phyloP scores from a whole-genome alignment of 92 coral and sea anemone genomes.

The Muricea muricata region DNA sequence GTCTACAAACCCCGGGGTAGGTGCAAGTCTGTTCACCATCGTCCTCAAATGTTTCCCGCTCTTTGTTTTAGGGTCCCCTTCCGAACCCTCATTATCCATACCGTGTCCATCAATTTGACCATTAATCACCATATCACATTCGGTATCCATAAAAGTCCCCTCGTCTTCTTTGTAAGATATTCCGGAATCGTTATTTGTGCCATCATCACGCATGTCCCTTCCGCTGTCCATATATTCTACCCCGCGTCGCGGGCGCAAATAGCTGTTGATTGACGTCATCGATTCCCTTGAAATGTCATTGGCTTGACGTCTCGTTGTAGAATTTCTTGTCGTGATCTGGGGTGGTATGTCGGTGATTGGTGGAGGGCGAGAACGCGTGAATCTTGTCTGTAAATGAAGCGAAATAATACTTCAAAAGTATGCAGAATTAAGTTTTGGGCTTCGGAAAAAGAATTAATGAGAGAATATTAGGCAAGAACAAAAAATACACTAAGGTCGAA shows the following conservation, averaged over 20 bases:
- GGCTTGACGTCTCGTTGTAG: background rate
- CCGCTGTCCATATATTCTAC: background rate
- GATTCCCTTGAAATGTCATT: background rate
- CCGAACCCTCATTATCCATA: conserved; percentile 16
- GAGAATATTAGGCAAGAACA: too few species aligned
- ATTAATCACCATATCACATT: conserved; percentile 32
- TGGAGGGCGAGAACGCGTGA: conserved; percentile 49
- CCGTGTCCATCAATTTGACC: conserved; percentile 50
- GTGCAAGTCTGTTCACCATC: conserved; percentile 88
- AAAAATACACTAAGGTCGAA: too few species aligned
- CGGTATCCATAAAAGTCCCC: background rate
- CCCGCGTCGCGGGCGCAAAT: background rate
- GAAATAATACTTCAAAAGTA: background rate
- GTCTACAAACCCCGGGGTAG: conserved; percentile 98
- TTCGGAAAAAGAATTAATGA: too few species aligned
- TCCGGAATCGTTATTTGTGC: background rate
- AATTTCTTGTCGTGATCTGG: conserved; percentile 25
- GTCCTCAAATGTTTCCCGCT: conserved; percentile 74
- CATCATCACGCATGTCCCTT: background rate
- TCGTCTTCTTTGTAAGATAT: background rate
- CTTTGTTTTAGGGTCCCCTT: conserved; percentile 25
- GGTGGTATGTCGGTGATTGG: conserved; percentile 3
- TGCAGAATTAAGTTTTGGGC: too few species aligned
- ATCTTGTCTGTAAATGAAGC: conserved; percentile 70
- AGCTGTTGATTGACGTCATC: background rate